Base-by-base conservation (phyloP, 2,797 vertebrate species). In the Hemitrygon akajei region DNA sequence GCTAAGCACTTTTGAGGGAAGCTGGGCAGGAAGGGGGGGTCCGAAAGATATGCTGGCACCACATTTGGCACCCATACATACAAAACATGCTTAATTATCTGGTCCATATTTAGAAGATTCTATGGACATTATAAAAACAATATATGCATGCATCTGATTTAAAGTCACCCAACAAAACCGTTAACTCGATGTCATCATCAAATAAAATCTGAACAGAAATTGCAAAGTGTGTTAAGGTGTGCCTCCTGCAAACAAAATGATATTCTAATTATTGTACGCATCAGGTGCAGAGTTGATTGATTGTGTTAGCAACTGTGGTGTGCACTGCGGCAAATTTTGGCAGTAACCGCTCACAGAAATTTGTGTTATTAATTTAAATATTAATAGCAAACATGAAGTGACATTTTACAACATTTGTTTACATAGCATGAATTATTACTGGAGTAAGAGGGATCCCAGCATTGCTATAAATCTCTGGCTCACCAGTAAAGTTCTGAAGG, bases 381-480 rank as follows among this genome's bases (percentile, higher is more conserved):
- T 97, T 97, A 97, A 97, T 97, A 97, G 96, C 96, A 97, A 98
- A 97, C 95, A 96, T 95, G 95, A 97, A 97, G 96, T 98, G 98
- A 98, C 97, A 98, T 98, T 98, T 98, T 98, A 97, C 97, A 97
- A 96, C 97, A 96, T 97, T 97, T 97, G 96, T 97, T 97, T 97
- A 97, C 97, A 97, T 97, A 96, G 96, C 96, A 96, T 97, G 96
- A 98, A 97, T 97, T 97, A 96, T 97, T 97, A 96, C 96, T 95
- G 96, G 94, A 95, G 95, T 95, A 97, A 97, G 97, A 94, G 94
- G 95, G 97, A 97, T 95, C 96, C 96, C 96, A 95, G 96, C 96
- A 95, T 96, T 93, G 71, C 95, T 94, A 95, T 94, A 93, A 95
- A 95, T 94, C 95, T 95, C 94, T 94, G 94, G 93, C 94, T 95